Conservation (phyloP, 2,113 vertebrate species). For the Tragelaphus imberbis region DNA sequence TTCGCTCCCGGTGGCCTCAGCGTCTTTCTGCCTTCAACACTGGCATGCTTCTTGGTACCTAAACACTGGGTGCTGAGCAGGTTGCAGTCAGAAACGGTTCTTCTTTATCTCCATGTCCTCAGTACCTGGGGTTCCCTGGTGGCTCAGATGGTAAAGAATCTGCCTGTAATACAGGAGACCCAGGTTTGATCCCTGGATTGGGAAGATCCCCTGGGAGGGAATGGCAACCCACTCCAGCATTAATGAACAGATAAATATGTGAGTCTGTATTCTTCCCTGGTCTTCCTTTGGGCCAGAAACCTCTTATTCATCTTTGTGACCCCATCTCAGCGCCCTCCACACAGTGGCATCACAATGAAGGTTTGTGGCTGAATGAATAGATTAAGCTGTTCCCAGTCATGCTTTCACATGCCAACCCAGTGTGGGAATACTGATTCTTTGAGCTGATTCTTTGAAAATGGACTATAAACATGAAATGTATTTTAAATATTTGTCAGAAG, state of each 20-base stretch:
- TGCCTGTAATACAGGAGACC: background rate
- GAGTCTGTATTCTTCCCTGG: background rate
- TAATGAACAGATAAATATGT: background rate
- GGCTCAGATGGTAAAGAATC: background rate
- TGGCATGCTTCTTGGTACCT: accelerated
- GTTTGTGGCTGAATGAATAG: background rate
- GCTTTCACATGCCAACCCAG: background rate
- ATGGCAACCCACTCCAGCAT: background rate
- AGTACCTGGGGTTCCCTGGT: background rate
- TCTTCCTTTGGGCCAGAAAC: background rate
- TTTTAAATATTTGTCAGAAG: slow-evolving; percentile 12
- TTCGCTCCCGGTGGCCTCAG: background rate
- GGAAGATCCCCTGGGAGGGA: background rate
- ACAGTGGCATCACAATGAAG: background rate
- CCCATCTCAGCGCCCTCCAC: background rate
- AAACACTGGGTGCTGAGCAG: background rate
- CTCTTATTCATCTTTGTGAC: background rate
- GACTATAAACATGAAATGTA: background rate
- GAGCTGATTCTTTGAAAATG: background rate
- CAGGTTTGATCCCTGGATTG: background rate
- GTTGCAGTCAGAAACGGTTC: background rate
- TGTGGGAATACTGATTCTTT: background rate
- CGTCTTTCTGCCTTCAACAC: background rate
- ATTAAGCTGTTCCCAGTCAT: background rate
- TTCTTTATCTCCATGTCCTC: background rate